Base-by-base conservation (phyloP, 2,888 invertebrate species). In the Junonia oenone region DNA sequence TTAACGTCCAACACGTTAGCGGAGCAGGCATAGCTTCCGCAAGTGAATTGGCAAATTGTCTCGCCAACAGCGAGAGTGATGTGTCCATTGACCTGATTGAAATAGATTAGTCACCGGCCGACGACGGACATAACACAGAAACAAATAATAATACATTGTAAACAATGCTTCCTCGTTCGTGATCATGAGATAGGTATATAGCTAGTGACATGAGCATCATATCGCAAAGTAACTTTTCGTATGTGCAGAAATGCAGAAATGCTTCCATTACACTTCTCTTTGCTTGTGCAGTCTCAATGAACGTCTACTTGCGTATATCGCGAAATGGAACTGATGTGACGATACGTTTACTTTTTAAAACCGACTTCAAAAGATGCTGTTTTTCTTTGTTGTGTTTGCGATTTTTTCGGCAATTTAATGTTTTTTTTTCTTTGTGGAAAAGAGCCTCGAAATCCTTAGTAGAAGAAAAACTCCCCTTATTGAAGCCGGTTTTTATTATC, bases 11-110 rank as follows among this genome's bases (percentile, higher is more conserved):
- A 51, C 49, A 48, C 33, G 48, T 40, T 29, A 43, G 29, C 48
- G 35, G 29, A 47, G 51, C 26, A 48, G 35, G 45, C 50, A 55
- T 51, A 51, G 54, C 61, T 57, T 59, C 64, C 63, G 58, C 59
- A 57, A 66, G 61, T 68, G 66, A 69, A 76, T 76, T 76, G 70
- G 65, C 71, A 71, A 73, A 76, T 74, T 73, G 72, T 71, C 71
- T 71, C 68, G 69, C 68, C 63, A 68, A 69, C 65, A 63, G 68
- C 64, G 63, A 66, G 66, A 68, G 69, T 67, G 61, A 61, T 58
- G 65, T 61, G 68, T 66, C 50, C 73, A 67, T 68, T 75, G 76
- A 76, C 72, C 68, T 60, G 55, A 57, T 64, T 62, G 54, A 64
- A 67, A 66, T 66, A 66, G 66, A 68, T 64, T 59, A 62, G 60